phyloP scores from a whole-genome alignment of 1,140 invertebrate species.

The Wiebesia pumilae region DNA sequence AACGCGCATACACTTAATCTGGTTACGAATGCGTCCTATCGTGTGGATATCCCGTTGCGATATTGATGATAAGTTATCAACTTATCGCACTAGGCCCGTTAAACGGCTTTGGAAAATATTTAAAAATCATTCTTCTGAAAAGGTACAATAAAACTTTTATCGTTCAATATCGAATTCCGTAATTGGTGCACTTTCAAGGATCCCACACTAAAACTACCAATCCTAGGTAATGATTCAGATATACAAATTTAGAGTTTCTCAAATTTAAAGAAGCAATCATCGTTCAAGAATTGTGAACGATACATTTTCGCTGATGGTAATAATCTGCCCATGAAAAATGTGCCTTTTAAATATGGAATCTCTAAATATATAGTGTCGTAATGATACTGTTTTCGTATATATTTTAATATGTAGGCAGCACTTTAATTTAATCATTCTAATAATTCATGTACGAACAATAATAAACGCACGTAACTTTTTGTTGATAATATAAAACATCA shows the following conservation, averaged over 20 bases:
- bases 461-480: too few relatives aligned
- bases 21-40: neutral
- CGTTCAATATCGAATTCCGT: neutral
- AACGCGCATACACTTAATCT: conserved; percentile 24
- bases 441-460: too few relatives aligned
- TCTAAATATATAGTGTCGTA: too few relatives aligned
- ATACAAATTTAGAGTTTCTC: neutral
- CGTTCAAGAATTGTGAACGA: too few relatives aligned
- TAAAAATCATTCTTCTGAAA: conserved; percentile 53
- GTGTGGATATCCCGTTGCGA: neutral
- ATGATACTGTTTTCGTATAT: too few relatives aligned
- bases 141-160: neutral
- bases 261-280: neutral
- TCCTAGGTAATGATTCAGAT: neutral
- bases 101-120: conserved; percentile 58
- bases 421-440: too few relatives aligned
- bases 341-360: too few relatives aligned
- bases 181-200: conserved; percentile 1
- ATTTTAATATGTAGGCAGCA: too few relatives aligned
- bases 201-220: neutral
- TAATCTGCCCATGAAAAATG: too few relatives aligned
- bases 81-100: conserved; percentile 3
- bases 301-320: too few relatives aligned
- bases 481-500: too few relatives aligned
- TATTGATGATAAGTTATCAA: conserved; percentile 31